Percentiles rank a stretch among this genome's conserved stretches.
phyloP scores from a whole-genome alignment of 2,113 vertebrate genomes.

The Delphinus delphis region DNA sequence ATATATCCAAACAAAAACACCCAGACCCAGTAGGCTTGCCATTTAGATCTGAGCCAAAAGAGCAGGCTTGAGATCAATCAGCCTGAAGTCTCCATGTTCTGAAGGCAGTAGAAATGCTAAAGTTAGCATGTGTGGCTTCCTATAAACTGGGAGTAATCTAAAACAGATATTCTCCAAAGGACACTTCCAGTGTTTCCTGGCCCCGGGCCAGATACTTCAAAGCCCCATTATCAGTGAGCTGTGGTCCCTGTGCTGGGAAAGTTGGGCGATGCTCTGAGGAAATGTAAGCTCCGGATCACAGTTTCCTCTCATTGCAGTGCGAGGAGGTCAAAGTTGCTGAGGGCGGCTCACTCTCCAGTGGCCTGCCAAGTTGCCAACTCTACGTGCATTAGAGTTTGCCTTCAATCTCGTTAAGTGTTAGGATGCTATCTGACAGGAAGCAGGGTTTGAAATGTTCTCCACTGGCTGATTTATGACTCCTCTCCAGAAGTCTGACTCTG shows the following conservation, averaged over 20 bases:
- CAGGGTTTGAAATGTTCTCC: constrained; percentile 69
- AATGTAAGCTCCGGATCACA: constrained; percentile 81
- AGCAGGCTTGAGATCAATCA: constrained; percentile 83
- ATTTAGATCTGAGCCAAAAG: constrained; percentile 78
- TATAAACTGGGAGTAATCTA: constrained; percentile 84
- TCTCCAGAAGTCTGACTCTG: constrained; percentile 51
- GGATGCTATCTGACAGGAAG: constrained; percentile 70
- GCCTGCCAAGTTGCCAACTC: not conserved
- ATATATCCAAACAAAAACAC: not conserved
- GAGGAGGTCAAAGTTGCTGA: constrained; percentile 78
- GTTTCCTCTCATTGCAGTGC: constrained; percentile 82
- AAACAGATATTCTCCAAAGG: constrained; percentile 87
- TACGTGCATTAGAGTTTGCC: constrained; percentile 46
- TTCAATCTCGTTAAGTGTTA: constrained; percentile 31
- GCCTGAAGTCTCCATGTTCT: constrained; percentile 76
- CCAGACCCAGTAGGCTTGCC: constrained; percentile 26
- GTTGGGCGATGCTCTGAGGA: constrained; percentile 83
- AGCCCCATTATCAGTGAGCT: constrained; percentile 86
- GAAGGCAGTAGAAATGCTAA: constrained; percentile 83
- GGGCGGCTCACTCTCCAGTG: not conserved
- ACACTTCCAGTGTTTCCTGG: constrained; percentile 84
- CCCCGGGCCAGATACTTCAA: constrained; percentile 85
- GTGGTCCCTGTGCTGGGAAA: constrained; percentile 81
- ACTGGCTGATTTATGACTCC: not conserved
- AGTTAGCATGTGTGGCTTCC: constrained; percentile 85